Percentiles rank a stretch among this genome's conserved stretches.
Conservation (phyloP, 1,140 invertebrate genomes). For the Eufriesea mexicana region DNA sequence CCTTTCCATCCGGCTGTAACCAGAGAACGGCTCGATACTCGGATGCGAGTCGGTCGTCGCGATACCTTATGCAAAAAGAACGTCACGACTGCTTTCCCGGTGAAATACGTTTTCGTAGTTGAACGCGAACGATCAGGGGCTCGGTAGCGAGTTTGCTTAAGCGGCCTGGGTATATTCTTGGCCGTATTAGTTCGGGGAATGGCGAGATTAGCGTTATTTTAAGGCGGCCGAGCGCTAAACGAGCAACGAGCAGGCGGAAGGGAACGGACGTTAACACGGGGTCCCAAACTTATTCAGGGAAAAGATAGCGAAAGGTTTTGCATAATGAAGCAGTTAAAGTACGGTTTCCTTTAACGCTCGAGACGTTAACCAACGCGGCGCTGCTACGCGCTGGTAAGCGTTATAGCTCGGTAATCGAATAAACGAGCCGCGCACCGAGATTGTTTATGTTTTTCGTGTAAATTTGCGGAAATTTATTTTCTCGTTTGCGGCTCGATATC, state of each 20-base stretch:
- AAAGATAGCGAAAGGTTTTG: slow-evolving; percentile 64
- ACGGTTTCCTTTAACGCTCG: slow-evolving; percentile 19
- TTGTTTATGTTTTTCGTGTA: slow-evolving; percentile 29
- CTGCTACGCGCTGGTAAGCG: slow-evolving; percentile 30
- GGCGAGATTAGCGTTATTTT: slow-evolving; percentile 63
- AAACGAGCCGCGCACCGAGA: slow-evolving; percentile 42
- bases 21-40: neutral
- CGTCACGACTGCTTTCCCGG: neutral
- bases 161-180: slow-evolving; percentile 38
- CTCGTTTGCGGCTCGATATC: neutral
- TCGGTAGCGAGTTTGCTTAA: slow-evolving; percentile 33
- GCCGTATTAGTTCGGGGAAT: slow-evolving; percentile 38
- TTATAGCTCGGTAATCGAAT: slow-evolving; percentile 43
- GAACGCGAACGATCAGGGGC: slow-evolving; percentile 28
- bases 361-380: slow-evolving; percentile 25
- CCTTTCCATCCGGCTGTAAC: neutral
- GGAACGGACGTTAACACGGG: slow-evolving; percentile 43
- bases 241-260: slow-evolving; percentile 16
- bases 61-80: slow-evolving; percentile 6
- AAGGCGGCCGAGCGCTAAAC: slow-evolving; percentile 38
- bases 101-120: slow-evolving; percentile 14
- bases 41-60: neutral
- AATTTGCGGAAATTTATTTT: slow-evolving; percentile 39
- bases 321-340: slow-evolving; percentile 65
- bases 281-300: slow-evolving; percentile 51